phyloP scores from a whole-genome alignment of 2,888 invertebrate species.

The Vesta saturnalis region DNA sequence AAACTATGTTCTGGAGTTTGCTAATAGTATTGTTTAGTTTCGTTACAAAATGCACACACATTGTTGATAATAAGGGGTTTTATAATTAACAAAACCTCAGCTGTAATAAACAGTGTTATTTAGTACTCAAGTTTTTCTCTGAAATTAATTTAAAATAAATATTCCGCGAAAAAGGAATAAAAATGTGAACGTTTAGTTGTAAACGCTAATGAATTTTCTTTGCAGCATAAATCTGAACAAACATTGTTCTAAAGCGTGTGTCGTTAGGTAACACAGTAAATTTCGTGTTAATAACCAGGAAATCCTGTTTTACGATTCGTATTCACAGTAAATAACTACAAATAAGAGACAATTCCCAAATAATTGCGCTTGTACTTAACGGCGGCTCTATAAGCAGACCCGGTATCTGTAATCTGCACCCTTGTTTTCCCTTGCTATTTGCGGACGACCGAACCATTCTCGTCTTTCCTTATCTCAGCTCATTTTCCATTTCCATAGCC shows the following conservation, averaged over 20 bases:
- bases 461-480: constrained; percentile 49
- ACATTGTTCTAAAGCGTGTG: constrained; percentile 22
- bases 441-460: constrained; percentile 60
- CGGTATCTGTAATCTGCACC: constrained; percentile 61
- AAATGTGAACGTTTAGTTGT: constrained; percentile 8
- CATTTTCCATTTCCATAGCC: constrained; percentile 46
- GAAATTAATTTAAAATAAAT: constrained; percentile 1
- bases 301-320: constrained; percentile 34
- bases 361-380: constrained; percentile 60
- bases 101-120: no score
- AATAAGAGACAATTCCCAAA: constrained; percentile 51
- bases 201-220: constrained; percentile 19
- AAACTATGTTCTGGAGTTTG: no score
- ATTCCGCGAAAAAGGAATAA: neutral
- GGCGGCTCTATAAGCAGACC: constrained; percentile 55
- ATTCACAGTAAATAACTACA: constrained; percentile 43
- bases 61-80: no score
- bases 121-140: no score
- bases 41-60: no score
- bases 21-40: no score
- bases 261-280: constrained; percentile 29
- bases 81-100: no score
- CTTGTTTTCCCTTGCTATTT: constrained; percentile 61
- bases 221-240: constrained; percentile 17
- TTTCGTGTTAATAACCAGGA: constrained; percentile 29